These are phyloP conservation scores for Pogonocherus hispidulus DNA, from an alignment of 2,888 invertebrate genomes.

Conservation along the genomic window DNA sequence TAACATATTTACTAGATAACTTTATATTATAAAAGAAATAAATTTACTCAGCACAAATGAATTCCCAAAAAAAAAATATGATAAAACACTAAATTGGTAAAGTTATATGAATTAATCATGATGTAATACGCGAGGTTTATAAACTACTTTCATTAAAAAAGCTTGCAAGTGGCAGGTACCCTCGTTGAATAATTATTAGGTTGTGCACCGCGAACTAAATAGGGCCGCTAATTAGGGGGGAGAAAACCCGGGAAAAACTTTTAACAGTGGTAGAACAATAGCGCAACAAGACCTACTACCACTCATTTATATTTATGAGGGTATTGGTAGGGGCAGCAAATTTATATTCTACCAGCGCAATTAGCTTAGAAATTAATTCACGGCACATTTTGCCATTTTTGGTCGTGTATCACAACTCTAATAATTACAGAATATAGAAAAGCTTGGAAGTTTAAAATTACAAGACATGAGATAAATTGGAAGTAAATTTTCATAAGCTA, in stretches of 20 bases:
- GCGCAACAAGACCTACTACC: background rate
- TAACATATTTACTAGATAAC: no score
- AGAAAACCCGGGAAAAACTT: background rate
- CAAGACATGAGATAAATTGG: no score
- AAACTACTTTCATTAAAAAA: background rate
- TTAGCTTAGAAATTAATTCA: background rate
- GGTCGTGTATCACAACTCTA: no score
- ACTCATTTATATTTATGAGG: conserved; percentile 1
- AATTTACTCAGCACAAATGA: no score
- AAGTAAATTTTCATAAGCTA: no score
- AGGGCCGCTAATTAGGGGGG: background rate
- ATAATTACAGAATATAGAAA: no score
- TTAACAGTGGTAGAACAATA: background rate
- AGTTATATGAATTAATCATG: background rate
- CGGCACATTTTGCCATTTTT: no score
- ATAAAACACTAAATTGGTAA: background rate
- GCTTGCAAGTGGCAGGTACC: background rate
- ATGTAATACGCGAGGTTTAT: background rate
- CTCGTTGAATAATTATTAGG: background rate
- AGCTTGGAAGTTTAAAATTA: no score
- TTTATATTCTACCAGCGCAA: background rate
- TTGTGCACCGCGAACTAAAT: background rate
- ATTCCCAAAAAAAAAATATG: background rate
- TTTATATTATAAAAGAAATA: no score
- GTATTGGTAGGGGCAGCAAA: background rate